Percentiles rank a stretch among this genome's conserved stretches.
Conservation (phyloP, 2,113 vertebrate genomes). For the Phalacrocorax carbo region DNA sequence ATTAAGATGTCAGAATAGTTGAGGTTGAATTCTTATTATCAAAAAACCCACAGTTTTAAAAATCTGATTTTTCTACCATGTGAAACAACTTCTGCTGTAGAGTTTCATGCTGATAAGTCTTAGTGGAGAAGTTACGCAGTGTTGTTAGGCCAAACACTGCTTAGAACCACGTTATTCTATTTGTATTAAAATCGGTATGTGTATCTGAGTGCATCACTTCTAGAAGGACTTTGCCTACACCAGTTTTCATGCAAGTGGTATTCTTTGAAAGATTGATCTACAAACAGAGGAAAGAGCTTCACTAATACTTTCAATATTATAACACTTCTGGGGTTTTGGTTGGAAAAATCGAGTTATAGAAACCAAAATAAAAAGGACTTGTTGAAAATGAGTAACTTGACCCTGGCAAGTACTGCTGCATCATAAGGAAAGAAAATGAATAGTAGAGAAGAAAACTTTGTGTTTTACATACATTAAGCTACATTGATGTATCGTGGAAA, state of each 20-base stretch:
- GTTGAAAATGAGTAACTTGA: not conserved
- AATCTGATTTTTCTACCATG: not conserved
- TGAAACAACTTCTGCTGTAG: not conserved
- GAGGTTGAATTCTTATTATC: not conserved
- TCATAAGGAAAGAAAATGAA: not conserved
- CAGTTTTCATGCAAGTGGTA: not conserved
- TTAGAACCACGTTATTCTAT: not conserved
- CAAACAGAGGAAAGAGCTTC: not conserved
- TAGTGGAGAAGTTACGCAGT: not conserved
- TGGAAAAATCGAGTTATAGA: not conserved
- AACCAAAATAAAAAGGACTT: not conserved
- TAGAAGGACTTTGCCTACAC: fast-evolving
- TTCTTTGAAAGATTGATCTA: not conserved
- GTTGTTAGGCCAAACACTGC: not conserved
- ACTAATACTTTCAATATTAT: not conserved
- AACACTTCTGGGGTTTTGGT: not conserved
- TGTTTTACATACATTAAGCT: not conserved
- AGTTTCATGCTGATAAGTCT: not conserved
- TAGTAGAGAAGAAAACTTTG: not conserved
- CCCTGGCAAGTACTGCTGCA: not conserved
- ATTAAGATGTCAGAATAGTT: not conserved
- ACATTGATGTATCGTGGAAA: not conserved
- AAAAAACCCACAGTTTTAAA: not conserved
- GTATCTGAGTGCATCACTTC: not conserved
- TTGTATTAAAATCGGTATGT: not conserved